phyloP scores from a whole-genome alignment of 2,888 invertebrate species.

The Cotesia congregata region DNA sequence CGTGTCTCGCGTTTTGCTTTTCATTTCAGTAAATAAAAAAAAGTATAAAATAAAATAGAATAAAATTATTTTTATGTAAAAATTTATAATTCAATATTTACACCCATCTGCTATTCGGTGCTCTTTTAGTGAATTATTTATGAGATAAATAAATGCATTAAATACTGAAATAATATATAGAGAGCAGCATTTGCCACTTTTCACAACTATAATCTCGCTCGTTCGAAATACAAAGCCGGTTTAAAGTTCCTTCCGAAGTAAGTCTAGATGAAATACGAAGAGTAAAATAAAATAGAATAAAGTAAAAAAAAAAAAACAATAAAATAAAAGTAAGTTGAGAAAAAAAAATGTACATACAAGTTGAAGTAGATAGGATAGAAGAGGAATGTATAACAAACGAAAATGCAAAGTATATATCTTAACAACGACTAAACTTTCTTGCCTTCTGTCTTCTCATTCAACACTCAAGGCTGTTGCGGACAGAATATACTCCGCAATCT shows the following conservation, averaged over 20 bases:
- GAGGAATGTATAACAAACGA: neutral
- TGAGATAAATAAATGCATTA: neutral
- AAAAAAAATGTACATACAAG: neutral
- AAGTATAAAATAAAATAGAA: too few relatives aligned
- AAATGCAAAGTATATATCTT: neutral
- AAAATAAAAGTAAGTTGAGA: neutral
- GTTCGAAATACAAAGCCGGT: neutral
- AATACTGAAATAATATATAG: neutral
- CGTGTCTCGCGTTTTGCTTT: neutral
- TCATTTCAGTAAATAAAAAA: too few relatives aligned
- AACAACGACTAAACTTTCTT: conserved; percentile 15
- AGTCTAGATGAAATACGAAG: conserved; percentile 4
- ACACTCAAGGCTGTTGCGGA: neutral
- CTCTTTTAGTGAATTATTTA: too few relatives aligned
- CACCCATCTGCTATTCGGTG: neutral
- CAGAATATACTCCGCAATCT: conserved; percentile 28
- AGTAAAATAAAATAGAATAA: neutral
- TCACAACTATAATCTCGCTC: neutral
- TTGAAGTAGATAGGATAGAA: neutral
- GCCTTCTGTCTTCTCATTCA: conserved; percentile 17
- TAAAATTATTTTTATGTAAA: neutral
- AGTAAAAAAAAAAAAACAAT: neutral
- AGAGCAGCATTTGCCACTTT: neutral
- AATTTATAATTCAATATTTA: neutral
- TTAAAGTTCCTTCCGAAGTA: neutral